A percentile compares a stretch with the other conserved stretches of the same genome.
Evolutionary conservation across 2,797 vertebrate species (phyloP).

Genomic region (Alca torda): DNA sequence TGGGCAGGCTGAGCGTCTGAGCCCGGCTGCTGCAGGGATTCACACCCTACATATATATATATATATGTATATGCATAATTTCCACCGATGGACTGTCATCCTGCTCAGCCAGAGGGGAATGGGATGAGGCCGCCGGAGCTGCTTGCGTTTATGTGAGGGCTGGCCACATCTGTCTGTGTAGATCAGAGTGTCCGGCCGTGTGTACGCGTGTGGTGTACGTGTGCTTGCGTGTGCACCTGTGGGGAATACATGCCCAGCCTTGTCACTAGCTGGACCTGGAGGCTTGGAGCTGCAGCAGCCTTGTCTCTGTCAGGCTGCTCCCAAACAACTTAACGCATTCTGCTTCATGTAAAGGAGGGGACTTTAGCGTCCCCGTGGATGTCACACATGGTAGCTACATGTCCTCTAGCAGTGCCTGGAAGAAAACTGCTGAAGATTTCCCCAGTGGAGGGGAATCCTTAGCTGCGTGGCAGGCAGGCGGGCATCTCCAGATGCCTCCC

Average conservation of each 20-base stretch:
- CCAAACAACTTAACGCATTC: background rate
- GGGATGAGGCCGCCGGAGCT: rapidly evolving
- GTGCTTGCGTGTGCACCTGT: rapidly evolving
- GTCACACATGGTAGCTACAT: rapidly evolving
- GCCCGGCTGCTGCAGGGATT: background rate
- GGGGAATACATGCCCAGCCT: background rate
- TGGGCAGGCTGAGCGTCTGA: background rate
- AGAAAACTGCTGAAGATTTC: background rate
- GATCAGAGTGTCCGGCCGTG: rapidly evolving
- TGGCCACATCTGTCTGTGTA: background rate
- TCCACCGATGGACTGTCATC: background rate
- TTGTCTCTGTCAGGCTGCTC: rapidly evolving
- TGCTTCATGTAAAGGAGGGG: background rate
- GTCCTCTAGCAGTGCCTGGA: background rate
- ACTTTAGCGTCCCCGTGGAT: background rate
- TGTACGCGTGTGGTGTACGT: rapidly evolving
- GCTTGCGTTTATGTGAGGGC: background rate
- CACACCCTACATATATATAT: rapidly evolving
- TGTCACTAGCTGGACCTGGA: background rate
- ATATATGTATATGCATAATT: rapidly evolving
- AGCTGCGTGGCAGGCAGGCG: rapidly evolving
- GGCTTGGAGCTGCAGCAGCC: background rate
- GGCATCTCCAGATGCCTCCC: rapidly evolving
- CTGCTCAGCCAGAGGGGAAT: background rate
- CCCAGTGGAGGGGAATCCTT: background rate